Evolutionary conservation across 1,140 invertebrate species (phyloP), one percentile per base, ranked within the genome.

Genomic region (Aplysia californica): DNA sequence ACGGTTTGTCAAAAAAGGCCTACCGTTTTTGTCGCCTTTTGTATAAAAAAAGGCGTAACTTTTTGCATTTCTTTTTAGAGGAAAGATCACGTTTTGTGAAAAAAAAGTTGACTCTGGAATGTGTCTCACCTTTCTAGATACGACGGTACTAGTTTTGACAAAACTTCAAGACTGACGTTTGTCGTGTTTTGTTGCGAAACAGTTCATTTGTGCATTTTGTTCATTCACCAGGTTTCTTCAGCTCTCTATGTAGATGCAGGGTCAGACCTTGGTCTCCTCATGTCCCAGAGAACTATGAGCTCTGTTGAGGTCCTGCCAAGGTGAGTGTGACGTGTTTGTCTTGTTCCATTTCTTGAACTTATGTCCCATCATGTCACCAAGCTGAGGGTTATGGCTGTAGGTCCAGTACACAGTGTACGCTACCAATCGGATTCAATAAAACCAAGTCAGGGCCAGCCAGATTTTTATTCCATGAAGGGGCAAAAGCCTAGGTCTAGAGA

Each of bases 251-350:
- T 64, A 18, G 58, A 64, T 23, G 35, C 33, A 21, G 59, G 50
- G 5, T 21, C 55, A 56, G 38, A 26, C 29, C 23, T 44, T n/a
- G 58, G 61, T 10, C 21, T 59, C 5, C 33, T 74, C 6, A 35
- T 65, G 23, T 29, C 59, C 44, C 61, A 74, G n/a, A 39, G 5
- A 18, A 56, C 68, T 6, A 36, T 70, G 29, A 70, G 35, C 44
- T 33, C 68, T 18, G 38, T 70, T 26, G 68, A 70, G 31, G 35
- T 70, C n/a, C 21, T 70, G 3, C 68, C 68, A 1, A 70, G 68
- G 68, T 70, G 38, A 29, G 10, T 61, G 10, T n/a, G 6, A 61
- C 26, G 10, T 10, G 44, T n/a, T 15, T 50, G 15, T n/a, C 44
- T 15, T 15, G n/a, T 50, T 15, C n/a, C n/a, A 50, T 15, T 15